Base-by-base conservation (phyloP, 1,140 invertebrate species). In the Sinella curviseta region DNA sequence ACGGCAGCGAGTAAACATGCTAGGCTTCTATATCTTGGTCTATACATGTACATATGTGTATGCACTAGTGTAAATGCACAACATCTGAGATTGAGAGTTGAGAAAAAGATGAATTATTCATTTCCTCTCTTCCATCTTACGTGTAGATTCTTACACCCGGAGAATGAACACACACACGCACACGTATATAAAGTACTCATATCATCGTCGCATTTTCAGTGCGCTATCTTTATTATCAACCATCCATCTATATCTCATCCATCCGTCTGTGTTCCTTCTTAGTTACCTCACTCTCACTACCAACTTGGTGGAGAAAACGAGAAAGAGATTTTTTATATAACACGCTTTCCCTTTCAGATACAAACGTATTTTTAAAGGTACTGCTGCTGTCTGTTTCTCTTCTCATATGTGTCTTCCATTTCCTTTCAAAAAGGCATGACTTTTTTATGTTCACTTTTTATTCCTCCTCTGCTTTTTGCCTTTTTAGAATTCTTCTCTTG, bases 81-180 rank as follows among this genome's bases (percentile, higher is more conserved):
- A 26, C 57, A 60, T 60, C 57, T 60, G 57, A 60, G 57, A 60
- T 60, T 60, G 57, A 60, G 57, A 60, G 57, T 60, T 60, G 24
- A 60, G 57, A 17, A 60, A 26, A 60, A 60, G 24, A 70, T 70
- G 65, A 70, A 70, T 70, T 70, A 70, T 70, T 70, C 65, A 70
- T 70, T 31, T 70, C 65, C 31, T 70, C 31, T 24, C 65, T 70
- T 3, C 4, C 24, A 17, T 60, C 57, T 26, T n/a, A n/a, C n/a
- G n/a, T n/a, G n/a, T n/a, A n/a, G n/a, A n/a, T n/a, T n/a, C n/a
- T n/a, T n/a, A n/a, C n/a, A n/a, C n/a, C n/a, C n/a, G n/a, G n/a
- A n/a, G n/a, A n/a, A n/a, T n/a, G n/a, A n/a, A n/a, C n/a, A n/a
- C n/a, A n/a, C n/a, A n/a, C n/a, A n/a, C n/a, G n/a, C n/a, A n/a